phyloP scores from a whole-genome alignment of 1,140 invertebrate species.

The Rhopalosiphum maidis region DNA sequence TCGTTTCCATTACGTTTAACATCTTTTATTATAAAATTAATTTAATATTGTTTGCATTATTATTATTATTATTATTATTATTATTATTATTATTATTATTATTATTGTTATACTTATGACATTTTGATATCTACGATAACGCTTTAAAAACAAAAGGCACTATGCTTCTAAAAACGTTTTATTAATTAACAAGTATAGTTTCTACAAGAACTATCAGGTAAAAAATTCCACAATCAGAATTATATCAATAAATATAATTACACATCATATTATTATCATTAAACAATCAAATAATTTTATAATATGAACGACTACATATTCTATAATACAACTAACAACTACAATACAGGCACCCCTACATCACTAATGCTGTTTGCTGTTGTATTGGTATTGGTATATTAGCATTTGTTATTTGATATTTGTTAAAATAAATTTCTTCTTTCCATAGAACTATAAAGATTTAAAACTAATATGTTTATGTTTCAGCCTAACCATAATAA shows the following conservation, averaged over 20 bases:
- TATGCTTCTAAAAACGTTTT: background rate
- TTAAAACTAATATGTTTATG: background rate
- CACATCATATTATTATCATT: background rate
- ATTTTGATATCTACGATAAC: background rate
- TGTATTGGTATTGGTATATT: too few species aligned
- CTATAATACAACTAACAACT: too few species aligned
- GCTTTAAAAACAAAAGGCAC: background rate
- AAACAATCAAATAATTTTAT: background rate
- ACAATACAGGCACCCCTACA: too few species aligned
- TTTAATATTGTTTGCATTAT: background rate
- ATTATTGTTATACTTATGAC: background rate
- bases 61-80: conserved; percentile 15
- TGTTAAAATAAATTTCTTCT: too few species aligned
- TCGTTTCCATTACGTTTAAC: background rate
- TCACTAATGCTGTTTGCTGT: background rate
- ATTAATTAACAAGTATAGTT: background rate
- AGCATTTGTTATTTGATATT: too few species aligned
- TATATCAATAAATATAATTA: background rate
- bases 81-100: conserved; percentile 17
- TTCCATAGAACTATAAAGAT: background rate
- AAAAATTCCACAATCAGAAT: background rate
- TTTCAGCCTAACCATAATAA: background rate
- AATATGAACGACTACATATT: too few species aligned
- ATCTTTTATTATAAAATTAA: conserved; percentile 11
- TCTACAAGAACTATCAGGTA: background rate